These are phyloP conservation scores for Heptranchias perlo DNA, from an alignment of 2,113 vertebrate genomes.

Conservation along the genomic window DNA sequence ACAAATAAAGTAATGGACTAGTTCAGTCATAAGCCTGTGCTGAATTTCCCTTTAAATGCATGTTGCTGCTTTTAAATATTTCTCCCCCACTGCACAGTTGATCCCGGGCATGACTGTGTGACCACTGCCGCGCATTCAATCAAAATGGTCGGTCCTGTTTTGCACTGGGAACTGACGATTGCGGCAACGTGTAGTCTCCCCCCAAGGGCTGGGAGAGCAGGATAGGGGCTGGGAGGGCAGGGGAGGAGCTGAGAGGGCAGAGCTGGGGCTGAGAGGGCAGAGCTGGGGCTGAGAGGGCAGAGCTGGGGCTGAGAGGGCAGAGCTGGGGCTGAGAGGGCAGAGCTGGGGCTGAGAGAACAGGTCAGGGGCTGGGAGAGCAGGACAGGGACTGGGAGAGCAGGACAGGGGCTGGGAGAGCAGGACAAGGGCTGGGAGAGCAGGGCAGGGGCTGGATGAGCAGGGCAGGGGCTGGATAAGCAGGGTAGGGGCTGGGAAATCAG, in stretches of 20 bases:
- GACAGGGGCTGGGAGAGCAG: no score
- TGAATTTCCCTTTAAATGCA: not conserved
- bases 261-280: no score
- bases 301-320: constrained; percentile 18
- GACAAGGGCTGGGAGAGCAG: no score
- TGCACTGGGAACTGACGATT: not conserved
- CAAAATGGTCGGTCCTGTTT: not conserved
- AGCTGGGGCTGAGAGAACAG: no score
- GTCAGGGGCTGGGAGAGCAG: no score
- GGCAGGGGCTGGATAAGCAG: no score
- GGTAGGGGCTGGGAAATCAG: no score
- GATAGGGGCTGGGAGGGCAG: not conserved
- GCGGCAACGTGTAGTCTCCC: not conserved
- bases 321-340: constrained; percentile 42
- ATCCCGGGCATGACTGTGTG: not conserved
- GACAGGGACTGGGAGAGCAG: no score
- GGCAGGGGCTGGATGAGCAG: no score
- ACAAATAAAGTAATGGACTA: no score
- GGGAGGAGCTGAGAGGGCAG: not conserved
- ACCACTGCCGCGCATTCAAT: not conserved
- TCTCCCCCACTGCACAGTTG: constrained; percentile 28
- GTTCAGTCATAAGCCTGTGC: not conserved
- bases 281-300: no score
- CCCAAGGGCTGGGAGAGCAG: not conserved
- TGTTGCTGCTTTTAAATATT: not conserved